Evolutionary conservation across 2,888 invertebrate genomes (phyloP).

Genomic region (Anthophora plumipes): DNA sequence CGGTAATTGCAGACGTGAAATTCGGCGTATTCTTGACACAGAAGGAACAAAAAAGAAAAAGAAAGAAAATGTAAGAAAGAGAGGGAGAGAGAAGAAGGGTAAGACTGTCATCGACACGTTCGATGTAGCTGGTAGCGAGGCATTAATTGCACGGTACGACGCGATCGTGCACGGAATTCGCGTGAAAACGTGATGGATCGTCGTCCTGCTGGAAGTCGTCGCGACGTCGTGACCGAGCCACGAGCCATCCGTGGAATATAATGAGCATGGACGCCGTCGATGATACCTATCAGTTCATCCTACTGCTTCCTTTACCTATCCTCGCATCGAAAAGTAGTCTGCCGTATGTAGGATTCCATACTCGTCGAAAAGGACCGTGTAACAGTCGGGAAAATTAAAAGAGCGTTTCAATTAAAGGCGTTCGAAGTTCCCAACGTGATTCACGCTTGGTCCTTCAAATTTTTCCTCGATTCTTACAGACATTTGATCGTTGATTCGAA

Average conservation of each 20-base stretch:
- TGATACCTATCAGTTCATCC: constrained; percentile 50
- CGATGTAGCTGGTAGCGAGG: constrained; percentile 26
- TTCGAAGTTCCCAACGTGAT: no score
- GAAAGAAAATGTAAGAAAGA: not conserved
- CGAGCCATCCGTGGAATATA: constrained; percentile 64
- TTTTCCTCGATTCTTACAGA: no score
- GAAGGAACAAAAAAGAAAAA: not conserved
- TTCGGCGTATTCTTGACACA: constrained; percentile 1
- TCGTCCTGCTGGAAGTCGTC: constrained; percentile 64
- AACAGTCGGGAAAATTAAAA: no score
- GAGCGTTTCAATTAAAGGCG: no score
- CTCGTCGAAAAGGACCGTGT: no score
- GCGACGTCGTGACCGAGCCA: constrained; percentile 60
- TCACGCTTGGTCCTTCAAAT: no score
- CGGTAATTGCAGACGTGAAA: constrained; percentile 44
- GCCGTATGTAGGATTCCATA: no score
- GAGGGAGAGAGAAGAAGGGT: not conserved
- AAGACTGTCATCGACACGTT: constrained; percentile 49
- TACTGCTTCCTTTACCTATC: constrained; percentile 29
- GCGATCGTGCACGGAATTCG: constrained; percentile 74
- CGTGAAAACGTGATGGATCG: constrained; percentile 74
- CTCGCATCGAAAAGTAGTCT: not conserved
- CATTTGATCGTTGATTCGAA: no score
- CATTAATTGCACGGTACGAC: constrained; percentile 63
- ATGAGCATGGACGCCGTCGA: constrained; percentile 54